These are phyloP conservation scores for Mimumesa dahlbomi DNA, from an alignment of 2,888 invertebrate genomes.

Conservation along the genomic window DNA sequence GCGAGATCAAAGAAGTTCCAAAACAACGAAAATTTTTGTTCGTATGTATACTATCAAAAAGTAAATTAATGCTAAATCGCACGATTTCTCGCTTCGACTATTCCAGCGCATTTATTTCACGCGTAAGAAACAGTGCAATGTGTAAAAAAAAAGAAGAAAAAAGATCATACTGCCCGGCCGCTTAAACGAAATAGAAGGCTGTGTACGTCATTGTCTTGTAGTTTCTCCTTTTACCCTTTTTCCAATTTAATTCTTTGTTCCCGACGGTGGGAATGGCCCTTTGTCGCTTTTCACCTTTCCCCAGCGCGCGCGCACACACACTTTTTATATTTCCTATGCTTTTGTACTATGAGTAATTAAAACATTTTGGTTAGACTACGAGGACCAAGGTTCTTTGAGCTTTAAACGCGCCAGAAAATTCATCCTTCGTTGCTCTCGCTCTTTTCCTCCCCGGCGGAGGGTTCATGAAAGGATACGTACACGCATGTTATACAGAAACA, in stretches of 20 bases:
- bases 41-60: neutral
- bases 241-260: slow-evolving; percentile 65
- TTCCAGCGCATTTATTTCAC: neutral
- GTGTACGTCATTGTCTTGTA: slow-evolving; percentile 49
- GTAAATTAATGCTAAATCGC: no score
- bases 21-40: slow-evolving; percentile 1
- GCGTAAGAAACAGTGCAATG: neutral
- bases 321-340: slow-evolving; percentile 59
- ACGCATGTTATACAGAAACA: slow-evolving; percentile 41
- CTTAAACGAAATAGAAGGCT: slow-evolving; percentile 39
- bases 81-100: neutral
- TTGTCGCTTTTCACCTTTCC: slow-evolving; percentile 60
- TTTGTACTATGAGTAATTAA: slow-evolving; percentile 74
- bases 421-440: slow-evolving; percentile 42
- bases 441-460: neutral
- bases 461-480: slow-evolving; percentile 47
- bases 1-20: neutral
- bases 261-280: slow-evolving; percentile 39
- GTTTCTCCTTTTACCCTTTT: slow-evolving; percentile 38
- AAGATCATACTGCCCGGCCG: neutral
- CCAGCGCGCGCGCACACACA: slow-evolving; percentile 25
- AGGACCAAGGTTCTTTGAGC: slow-evolving; percentile 64
- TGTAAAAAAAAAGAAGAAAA: neutral
- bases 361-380: slow-evolving; percentile 68
- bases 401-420: slow-evolving; percentile 65